These are phyloP conservation scores for Peromyscus eremicus DNA, from an alignment of 2,797 vertebrate genomes.

Conservation along the genomic window DNA sequence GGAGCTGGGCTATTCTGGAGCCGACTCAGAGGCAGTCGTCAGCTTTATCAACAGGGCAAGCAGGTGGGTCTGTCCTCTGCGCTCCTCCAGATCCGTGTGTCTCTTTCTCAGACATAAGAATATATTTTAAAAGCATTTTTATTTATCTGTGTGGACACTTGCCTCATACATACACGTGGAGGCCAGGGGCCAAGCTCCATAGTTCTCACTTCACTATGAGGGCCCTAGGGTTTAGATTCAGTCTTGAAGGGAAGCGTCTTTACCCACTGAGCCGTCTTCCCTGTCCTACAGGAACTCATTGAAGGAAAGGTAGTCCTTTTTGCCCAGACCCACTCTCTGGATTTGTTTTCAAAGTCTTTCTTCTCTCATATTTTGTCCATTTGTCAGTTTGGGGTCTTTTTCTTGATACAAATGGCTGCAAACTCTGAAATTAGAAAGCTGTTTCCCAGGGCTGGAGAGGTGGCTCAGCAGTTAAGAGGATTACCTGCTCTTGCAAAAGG, in stretches of 20 bases:
- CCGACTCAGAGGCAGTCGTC: rapidly evolving
- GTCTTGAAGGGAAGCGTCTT: not conserved
- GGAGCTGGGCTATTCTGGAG: not conserved
- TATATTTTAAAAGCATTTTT: not conserved
- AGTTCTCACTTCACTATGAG: not conserved
- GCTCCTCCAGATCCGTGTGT: rapidly evolving
- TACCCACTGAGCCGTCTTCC: not conserved
- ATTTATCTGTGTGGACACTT: not conserved
- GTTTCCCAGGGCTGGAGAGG: not conserved
- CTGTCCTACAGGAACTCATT: not conserved
- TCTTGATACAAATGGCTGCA: not conserved
- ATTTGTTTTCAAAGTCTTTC: not conserved
- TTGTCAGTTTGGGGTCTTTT: not conserved
- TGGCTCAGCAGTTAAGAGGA: not conserved
- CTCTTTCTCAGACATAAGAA: not conserved
- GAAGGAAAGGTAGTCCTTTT: not conserved
- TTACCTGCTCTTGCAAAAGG: not conserved
- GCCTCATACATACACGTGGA: too few species aligned
- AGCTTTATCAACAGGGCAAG: not conserved
- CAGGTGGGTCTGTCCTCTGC: not conserved
- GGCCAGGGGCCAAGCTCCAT: not conserved
- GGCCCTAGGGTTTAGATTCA: not conserved
- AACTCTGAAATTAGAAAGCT: not conserved
- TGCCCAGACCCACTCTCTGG: not conserved
- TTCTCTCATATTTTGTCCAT: not conserved